Evolutionary conservation across 2,888 invertebrate species (phyloP).

Genomic region (Drosophila greeni): DNA sequence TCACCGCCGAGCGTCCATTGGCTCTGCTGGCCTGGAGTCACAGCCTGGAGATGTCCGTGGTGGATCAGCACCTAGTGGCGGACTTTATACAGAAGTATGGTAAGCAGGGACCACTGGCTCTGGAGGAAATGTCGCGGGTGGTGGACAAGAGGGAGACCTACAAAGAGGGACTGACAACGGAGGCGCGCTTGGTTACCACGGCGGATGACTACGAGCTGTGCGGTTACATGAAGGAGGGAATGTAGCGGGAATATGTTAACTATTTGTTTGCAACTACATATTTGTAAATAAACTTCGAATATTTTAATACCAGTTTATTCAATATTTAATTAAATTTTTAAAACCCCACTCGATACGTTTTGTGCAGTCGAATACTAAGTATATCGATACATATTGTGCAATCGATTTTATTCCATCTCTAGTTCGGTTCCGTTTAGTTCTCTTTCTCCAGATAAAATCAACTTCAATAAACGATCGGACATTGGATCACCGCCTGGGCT

Average conservation of each 20-base stretch:
- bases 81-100: slow-evolving; percentile 83
- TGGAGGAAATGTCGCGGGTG: slow-evolving; percentile 44
- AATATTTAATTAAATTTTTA: neutral
- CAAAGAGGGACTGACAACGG: slow-evolving; percentile 60
- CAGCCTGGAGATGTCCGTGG: slow-evolving; percentile 84
- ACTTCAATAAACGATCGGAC: slow-evolving; percentile 34
- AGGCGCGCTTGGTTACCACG: slow-evolving; percentile 75
- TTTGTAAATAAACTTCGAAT: slow-evolving; percentile 44
- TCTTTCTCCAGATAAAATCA: slow-evolving; percentile 33
- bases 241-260: slow-evolving; percentile 46
- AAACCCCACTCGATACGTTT: neutral
- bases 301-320: neutral
- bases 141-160: slow-evolving; percentile 55
- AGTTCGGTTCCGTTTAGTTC: slow-evolving; percentile 36
- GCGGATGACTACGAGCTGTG: slow-evolving; percentile 72
- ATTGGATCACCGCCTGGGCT: slow-evolving; percentile 29
- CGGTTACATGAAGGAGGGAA: slow-evolving; percentile 63
- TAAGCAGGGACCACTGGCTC: slow-evolving; percentile 81
- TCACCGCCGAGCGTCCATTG: slow-evolving; percentile 83
- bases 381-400: neutral
- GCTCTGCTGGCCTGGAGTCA: slow-evolving; percentile 88
- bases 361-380: neutral
- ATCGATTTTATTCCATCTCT: slow-evolving; percentile 16
- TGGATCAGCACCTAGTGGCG: slow-evolving; percentile 81
- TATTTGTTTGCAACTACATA: slow-evolving; percentile 10